Base-by-base conservation (phyloP, 2,888 invertebrate species). In the Erebia palarica region DNA sequence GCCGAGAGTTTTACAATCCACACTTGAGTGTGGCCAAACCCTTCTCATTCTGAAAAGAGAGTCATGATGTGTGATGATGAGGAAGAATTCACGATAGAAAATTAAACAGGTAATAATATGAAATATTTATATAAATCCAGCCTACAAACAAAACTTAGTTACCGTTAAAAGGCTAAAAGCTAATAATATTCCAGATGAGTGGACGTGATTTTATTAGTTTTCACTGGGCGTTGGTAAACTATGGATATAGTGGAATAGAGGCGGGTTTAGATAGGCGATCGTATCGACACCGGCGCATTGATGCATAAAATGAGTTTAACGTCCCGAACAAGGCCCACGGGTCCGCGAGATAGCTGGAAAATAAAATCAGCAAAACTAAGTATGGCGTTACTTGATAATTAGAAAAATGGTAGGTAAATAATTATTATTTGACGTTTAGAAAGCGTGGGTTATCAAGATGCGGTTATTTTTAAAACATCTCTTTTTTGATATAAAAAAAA, bases 101-200 rank as follows among this genome's bases (percentile, higher is more conserved):
- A 36, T 36, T 36, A 1, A 36, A 36, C 36, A 27, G 27, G 27
- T 27, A 4, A 27, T n/a, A 27, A 27, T 1, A 27, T 3, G 36
- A 36, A 36, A 36, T 7, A 36, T 7, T 36, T 1, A 36, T 36
- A 36, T 0, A 36, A 36, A 7, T 4, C 75, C 36, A 75, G 75
- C n/a, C 51, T 51, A 51, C n/a, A 51, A 57, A 57, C 21, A 16
- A 16, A 27, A 11, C 71, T 73, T 65, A 21, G 21, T 1, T 58
- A 73, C 68, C 55, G 60, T 69, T 44, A 67, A 59, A 73, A 63
- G 64, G 66, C 55, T 51, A 69, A 69, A 63, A 61, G 18, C 14
- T 60, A 60, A 70, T 68, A 69, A 64, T 65, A 55, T 69, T 74
- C 69, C 69, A 63, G 60, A 47, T 55, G 73, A 67, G 44, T 69